phyloP scores from a whole-genome alignment of 2,113 vertebrate species.

The Cichladusa arquata region DNA sequence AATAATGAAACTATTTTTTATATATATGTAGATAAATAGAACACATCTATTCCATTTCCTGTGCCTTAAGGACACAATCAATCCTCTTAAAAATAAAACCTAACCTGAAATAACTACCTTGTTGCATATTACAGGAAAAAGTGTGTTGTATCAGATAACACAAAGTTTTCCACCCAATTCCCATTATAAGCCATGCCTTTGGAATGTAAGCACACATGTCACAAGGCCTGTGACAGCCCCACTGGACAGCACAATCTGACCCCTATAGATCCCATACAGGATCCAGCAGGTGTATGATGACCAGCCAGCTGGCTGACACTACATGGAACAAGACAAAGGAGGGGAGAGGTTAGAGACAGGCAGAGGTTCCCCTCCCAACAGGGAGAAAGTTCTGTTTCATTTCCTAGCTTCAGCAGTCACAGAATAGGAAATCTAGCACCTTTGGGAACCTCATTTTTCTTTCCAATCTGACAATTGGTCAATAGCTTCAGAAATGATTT shows the following conservation, averaged over 20 bases:
- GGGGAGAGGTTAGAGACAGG: background rate
- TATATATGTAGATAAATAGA: background rate
- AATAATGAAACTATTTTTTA: background rate
- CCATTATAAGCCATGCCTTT: background rate
- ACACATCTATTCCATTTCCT: background rate
- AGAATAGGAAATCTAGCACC: background rate
- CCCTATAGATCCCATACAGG: too few relatives aligned
- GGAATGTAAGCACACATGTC: background rate
- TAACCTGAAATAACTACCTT: background rate
- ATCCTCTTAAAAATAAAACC: background rate
- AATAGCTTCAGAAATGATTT: background rate
- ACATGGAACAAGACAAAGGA: rapidly evolving
- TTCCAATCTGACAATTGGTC: background rate
- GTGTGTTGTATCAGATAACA: background rate
- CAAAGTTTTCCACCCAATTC: background rate
- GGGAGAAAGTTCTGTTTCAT: background rate
- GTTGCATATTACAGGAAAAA: background rate
- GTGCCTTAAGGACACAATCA: background rate
- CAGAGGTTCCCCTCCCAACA: rapidly evolving
- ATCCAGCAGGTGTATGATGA: rapidly evolving
- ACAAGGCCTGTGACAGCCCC: rapidly evolving
- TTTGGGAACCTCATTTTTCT: background rate
- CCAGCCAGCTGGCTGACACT: background rate
- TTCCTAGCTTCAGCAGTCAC: background rate
- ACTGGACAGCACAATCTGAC: background rate